Evolutionary conservation across 2,888 invertebrate species (phyloP).

Genomic region (Drosophila quasianomalipes): DNA sequence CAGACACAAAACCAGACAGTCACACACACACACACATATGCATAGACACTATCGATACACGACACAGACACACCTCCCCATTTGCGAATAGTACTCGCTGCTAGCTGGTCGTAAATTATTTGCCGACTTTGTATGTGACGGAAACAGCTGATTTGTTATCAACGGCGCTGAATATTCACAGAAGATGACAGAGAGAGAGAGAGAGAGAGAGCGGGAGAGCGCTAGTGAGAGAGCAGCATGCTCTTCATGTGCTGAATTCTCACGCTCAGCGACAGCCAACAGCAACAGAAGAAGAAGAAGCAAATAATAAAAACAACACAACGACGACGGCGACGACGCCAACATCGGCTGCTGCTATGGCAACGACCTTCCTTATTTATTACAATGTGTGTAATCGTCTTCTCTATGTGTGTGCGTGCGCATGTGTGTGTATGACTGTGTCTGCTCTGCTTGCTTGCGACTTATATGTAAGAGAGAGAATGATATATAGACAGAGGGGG

Average conservation of each 20-base stretch:
- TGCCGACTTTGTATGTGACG: constrained; percentile 40
- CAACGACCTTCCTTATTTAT: constrained; percentile 84
- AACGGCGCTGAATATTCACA: constrained; percentile 64
- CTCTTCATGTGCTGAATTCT: constrained; percentile 60
- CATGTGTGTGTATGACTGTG: constrained; percentile 31
- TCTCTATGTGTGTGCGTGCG: constrained; percentile 33
- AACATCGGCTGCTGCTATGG: constrained; percentile 76
- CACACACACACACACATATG: constrained; percentile 38
- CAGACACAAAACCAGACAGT: constrained; percentile 61
- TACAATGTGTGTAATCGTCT: constrained; percentile 76
- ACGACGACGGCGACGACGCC: constrained; percentile 43
- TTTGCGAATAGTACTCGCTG: constrained; percentile 50
- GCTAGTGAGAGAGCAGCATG: constrained; percentile 24
- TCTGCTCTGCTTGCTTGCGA: constrained; percentile 45
- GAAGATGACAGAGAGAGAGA: constrained; percentile 19
- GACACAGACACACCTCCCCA: constrained; percentile 71
- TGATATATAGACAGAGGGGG: background rate
- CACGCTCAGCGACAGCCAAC: constrained; percentile 52
- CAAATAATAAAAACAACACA: constrained; percentile 33
- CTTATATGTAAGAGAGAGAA: constrained; percentile 20
- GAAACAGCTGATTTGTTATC: constrained; percentile 78
- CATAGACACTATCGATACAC: constrained; percentile 53
- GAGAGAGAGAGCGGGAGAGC: constrained; percentile 21
- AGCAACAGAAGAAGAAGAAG: constrained; percentile 43
- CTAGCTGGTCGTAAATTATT: constrained; percentile 45